Evolutionary conservation across 1,140 invertebrate genomes (phyloP).

Genomic region (Eurosta solidaginis): DNA sequence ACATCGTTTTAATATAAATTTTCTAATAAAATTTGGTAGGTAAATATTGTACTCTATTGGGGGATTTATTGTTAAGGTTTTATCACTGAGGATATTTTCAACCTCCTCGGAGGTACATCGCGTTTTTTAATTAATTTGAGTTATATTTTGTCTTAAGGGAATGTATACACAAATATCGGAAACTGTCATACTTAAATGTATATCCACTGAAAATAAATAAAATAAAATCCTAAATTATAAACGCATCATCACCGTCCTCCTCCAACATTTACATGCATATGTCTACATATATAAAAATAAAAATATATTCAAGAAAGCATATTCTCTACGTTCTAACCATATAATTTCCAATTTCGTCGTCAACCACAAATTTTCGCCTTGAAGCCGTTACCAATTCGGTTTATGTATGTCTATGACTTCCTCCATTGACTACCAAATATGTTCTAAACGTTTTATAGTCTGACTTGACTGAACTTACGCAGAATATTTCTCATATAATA

Average conservation of each 20-base stretch:
- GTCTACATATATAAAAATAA: background rate
- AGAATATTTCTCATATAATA: background rate
- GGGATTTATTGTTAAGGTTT: no score
- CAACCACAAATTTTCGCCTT: background rate
- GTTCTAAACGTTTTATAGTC: background rate
- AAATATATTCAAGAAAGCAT: background rate
- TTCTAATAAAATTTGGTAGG: no score
- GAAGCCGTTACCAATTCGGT: background rate
- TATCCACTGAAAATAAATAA: background rate
- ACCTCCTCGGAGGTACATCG: no score
- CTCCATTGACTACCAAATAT: constrained; percentile 2
- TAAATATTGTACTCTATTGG: no score
- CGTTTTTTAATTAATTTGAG: no score
- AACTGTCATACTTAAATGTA: background rate
- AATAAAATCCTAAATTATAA: background rate
- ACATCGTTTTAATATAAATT: no score
- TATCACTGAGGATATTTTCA: no score
- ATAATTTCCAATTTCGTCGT: background rate
- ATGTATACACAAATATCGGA: background rate
- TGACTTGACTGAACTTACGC: background rate
- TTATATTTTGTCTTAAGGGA: no score
- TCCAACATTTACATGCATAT: background rate
- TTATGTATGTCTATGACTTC: background rate
- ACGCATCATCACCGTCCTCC: background rate
- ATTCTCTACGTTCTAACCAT: background rate